Percentiles rank a stretch among this genome's conserved stretches.
These are phyloP conservation scores for Cichladusa arquata DNA, from an alignment of 2,113 vertebrate species.

Conservation along the genomic window DNA sequence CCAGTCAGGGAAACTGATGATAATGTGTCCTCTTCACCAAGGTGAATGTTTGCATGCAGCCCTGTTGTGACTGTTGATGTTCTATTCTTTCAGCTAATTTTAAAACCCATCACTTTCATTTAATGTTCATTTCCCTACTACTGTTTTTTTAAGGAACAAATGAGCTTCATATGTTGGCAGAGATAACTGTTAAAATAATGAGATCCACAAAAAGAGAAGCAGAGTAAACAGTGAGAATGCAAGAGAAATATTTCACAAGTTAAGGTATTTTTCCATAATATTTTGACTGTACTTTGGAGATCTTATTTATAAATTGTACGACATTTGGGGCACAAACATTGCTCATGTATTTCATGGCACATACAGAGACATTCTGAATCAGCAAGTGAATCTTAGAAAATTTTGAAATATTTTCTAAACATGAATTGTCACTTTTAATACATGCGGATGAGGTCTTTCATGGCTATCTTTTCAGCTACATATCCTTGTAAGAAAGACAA, in stretches of 20 bases:
- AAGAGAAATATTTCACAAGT: neutral
- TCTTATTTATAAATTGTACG: neutral
- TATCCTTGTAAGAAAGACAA: neutral
- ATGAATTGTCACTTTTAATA: neutral
- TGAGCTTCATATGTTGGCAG: neutral
- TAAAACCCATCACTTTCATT: neutral
- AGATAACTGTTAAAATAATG: neutral
- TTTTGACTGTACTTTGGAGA: neutral
- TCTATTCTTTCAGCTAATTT: neutral
- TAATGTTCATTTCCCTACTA: neutral
- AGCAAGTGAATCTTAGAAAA: neutral
- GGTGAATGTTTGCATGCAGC: neutral
- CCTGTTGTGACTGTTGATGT: neutral
- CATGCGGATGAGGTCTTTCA: neutral
- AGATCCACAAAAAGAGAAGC: neutral
- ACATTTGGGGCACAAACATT: neutral
- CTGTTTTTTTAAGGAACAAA: neutral
- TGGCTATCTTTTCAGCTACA: neutral
- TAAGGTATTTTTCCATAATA: neutral
- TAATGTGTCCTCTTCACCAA: neutral
- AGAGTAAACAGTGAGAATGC: neutral
- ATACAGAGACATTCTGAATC: neutral
- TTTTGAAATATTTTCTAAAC: neutral
- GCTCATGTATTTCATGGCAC: neutral
- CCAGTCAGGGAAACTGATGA: neutral